Evolutionary conservation across 2,797 vertebrate genomes (phyloP), one percentile per base, ranked within the genome.

Genomic region (Gobionotothen gibberifrons): DNA sequence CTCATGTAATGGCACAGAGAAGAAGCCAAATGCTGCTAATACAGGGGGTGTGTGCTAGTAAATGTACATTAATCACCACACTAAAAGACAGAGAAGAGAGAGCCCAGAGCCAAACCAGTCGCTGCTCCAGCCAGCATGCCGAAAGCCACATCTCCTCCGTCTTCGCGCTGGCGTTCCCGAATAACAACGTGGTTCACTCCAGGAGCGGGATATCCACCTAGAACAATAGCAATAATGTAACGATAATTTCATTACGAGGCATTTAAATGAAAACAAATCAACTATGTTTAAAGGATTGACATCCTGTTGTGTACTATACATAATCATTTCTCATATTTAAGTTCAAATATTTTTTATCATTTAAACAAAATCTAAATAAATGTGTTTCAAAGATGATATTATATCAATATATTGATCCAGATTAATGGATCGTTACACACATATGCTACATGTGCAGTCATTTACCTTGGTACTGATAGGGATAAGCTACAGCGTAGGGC

Each of bases 61-160:
- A 9, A 62, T 26, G 10, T 46, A 22, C 19, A 10, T 55, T 56
- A 61, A 9, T 59, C 7, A 1, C 62, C 9, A 79, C 47, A 21
- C 90, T 97, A 98, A 89, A 98, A 99, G 79, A 98, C 97, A 66
- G 97, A 97, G 87, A 99, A 98, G 58, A 99, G 93, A 3, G 98
- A 99, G 44, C 97, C 97, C 2, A 99, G 90, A 19, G 97, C 97
- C 95, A 99, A 94, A 85, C 97, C 98, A 0, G 97, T 99, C 0
- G 96, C 97, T 7, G 97, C 97, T 79, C 98, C 97, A 3, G 97
- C 96, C 2, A 99, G 94, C 96, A 99, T 96, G 66, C 97, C 96
- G 87, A 98, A 66, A 0, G 96, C 97, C 40, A 98, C 88, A 1
- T 97, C 97, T 42, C 95, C 96, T 32, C 96, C 95, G 0, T 92